Conservation (phyloP, 2,113 vertebrate genomes). For the Parus major region DNA sequence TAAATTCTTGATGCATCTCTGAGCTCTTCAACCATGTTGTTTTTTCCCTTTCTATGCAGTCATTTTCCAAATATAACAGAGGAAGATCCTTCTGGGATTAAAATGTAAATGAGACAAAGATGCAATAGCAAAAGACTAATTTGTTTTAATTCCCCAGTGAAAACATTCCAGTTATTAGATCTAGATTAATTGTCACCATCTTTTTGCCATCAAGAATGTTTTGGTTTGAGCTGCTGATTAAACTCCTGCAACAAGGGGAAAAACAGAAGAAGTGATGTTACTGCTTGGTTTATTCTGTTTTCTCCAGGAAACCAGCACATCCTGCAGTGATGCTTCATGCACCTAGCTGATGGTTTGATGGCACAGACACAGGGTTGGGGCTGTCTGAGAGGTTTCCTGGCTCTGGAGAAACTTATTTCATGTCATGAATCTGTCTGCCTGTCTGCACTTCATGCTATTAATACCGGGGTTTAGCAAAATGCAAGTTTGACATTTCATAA, state of each 20-base stretch:
- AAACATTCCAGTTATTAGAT: slow-evolving; percentile 33
- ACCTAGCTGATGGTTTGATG: not conserved
- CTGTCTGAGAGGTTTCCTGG: not conserved
- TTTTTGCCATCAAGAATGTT: slow-evolving; percentile 2
- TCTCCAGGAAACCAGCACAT: not conserved
- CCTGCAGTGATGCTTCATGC: not conserved
- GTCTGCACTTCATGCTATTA: accelerated
- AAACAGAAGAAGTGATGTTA: not conserved
- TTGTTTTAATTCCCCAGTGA: slow-evolving; percentile 44
- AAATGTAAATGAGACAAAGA: slow-evolving; percentile 55
- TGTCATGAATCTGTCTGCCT: not conserved
- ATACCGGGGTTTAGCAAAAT: not conserved
- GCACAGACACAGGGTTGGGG: not conserved
- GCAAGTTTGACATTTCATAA: not conserved
- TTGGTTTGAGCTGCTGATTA: slow-evolving; percentile 24
- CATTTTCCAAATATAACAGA: slow-evolving; percentile 23
- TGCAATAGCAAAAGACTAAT: slow-evolving; percentile 46
- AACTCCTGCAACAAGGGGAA: not conserved
- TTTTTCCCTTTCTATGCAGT: not conserved
- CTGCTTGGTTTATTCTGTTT: not conserved
- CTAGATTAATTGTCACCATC: slow-evolving; percentile 38
- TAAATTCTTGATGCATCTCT: not conserved
- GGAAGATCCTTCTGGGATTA: slow-evolving; percentile 28
- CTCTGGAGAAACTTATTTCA: not conserved
- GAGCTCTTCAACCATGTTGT: not conserved